Percentiles rank a stretch among this genome's conserved stretches.
These are phyloP conservation scores for Helicorthomorpha holstii DNA, from an alignment of 1,140 invertebrate genomes.

Conservation along the genomic window DNA sequence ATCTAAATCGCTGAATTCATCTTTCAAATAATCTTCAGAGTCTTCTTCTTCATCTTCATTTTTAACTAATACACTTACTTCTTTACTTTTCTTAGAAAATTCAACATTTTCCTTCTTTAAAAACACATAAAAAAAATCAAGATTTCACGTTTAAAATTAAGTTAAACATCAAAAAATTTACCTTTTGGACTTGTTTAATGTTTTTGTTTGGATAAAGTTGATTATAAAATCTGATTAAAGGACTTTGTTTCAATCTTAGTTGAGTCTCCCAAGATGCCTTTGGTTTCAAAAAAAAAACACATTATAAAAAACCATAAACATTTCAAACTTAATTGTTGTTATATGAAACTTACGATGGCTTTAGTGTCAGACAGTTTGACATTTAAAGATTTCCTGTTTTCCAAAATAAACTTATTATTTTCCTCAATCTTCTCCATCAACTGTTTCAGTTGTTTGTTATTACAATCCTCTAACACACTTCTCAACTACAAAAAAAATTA, in stretches of 20 bases:
- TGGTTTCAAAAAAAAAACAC: constrained; percentile 48
- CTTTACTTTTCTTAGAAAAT: constrained; percentile 14
- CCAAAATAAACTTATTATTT: constrained; percentile 23
- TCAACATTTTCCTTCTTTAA: constrained; percentile 18
- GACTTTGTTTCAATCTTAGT: constrained; percentile 49
- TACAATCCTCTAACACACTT: neutral
- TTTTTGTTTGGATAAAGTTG: constrained; percentile 13
- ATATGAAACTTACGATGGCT: constrained; percentile 13
- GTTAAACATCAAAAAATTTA: constrained; percentile 17
- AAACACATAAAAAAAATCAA: constrained; percentile 13
- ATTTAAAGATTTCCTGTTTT: constrained; percentile 18
- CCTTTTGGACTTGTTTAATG: constrained; percentile 30
- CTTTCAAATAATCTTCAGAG: constrained; percentile 10
- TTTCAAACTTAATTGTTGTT: constrained; percentile 18
- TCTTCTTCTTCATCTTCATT: constrained; percentile 5
- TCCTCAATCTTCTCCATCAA: constrained; percentile 26
- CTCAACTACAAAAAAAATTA: constrained; percentile 2
- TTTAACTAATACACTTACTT: neutral
- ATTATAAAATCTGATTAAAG: constrained; percentile 47
- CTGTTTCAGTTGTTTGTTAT: constrained; percentile 25
- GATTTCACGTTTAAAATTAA: constrained; percentile 6
- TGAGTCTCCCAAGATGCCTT: constrained; percentile 60
- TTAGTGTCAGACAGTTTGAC: constrained; percentile 23
- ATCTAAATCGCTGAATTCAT: no score
- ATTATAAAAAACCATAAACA: constrained; percentile 47